These are phyloP conservation scores for Agrypnus murinus DNA, from an alignment of 2,888 invertebrate species.

Conservation along the genomic window DNA sequence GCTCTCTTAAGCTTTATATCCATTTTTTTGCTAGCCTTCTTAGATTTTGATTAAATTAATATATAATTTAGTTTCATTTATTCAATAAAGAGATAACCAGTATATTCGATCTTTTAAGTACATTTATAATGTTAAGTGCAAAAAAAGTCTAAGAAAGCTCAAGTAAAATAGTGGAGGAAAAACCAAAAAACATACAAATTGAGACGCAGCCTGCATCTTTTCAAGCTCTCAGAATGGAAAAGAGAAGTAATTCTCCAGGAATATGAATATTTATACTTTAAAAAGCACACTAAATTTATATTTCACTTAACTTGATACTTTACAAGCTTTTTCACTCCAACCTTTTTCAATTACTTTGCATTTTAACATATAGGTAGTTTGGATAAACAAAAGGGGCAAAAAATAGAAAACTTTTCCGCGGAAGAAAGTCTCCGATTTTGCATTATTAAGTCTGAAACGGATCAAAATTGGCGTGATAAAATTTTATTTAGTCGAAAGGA, in stretches of 20 bases:
- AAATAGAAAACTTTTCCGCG: not conserved
- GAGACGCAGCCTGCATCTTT: conserved; percentile 50
- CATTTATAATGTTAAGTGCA: too few species aligned
- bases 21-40: too few species aligned
- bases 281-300: conserved; percentile 65
- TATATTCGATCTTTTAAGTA: too few species aligned
- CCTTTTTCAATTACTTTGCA: conserved; percentile 65
- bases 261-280: conserved; percentile 66
- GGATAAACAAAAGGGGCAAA: conserved; percentile 1
- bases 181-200: conserved; percentile 51
- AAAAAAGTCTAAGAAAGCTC: too few species aligned
- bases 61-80: too few species aligned
- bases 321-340: conserved; percentile 68
- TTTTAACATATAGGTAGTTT: not conserved
- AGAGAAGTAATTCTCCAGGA: conserved; percentile 57
- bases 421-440: too few species aligned
- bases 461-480: not conserved
- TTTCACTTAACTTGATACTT: conserved; percentile 67
- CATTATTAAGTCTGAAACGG: conserved; percentile 1
- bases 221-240: conserved; percentile 46
- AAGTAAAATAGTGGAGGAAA: too few species aligned
- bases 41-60: too few species aligned
- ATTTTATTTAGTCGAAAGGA: conserved; percentile 4
- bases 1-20: too few species aligned
- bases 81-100: too few species aligned